Percentiles rank a stretch among this genome's conserved stretches.
phyloP scores from a whole-genome alignment of 1,140 invertebrate species.

The Diachasma alloeum region DNA sequence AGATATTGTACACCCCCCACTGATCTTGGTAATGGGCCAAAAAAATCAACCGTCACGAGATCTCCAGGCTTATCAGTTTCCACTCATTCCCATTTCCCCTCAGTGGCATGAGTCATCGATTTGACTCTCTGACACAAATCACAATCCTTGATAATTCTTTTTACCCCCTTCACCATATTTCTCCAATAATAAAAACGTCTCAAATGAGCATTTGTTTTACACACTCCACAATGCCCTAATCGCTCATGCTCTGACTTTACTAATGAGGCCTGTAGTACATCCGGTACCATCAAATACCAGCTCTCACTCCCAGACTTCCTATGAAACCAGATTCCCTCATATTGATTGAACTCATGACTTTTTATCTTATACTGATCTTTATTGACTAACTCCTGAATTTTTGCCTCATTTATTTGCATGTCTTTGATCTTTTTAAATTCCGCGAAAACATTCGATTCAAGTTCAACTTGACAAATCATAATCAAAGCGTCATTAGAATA shows the following conservation, averaged over 20 bases:
- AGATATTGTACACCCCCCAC: too few relatives aligned
- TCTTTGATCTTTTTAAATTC: conserved; percentile 20
- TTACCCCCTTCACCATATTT: conserved; percentile 22
- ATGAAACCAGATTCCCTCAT: conserved; percentile 15
- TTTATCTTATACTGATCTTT: background rate
- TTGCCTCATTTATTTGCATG: conserved; percentile 11
- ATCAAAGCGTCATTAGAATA: too few relatives aligned
- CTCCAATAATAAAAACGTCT: conserved; percentile 28
- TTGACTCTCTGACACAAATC: conserved; percentile 35
- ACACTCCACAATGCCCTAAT: conserved; percentile 25
- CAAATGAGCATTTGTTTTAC: conserved; percentile 26
- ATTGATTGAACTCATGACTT: conserved; percentile 22
- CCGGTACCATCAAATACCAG: background rate
- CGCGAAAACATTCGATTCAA: background rate
- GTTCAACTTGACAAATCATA: background rate
- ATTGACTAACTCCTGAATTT: background rate
- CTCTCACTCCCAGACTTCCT: too few relatives aligned
- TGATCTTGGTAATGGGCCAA: too few relatives aligned
- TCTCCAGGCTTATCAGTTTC: conserved; percentile 20
- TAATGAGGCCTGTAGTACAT: conserved; percentile 1
- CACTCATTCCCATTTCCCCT: conserved; percentile 16
- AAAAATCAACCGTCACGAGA: conserved; percentile 33
- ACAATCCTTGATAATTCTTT: conserved; percentile 15
- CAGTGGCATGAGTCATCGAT: conserved; percentile 18
- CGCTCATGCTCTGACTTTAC: conserved; percentile 16